Conservation (phyloP, 2,888 invertebrate genomes). For the Rhimphoctona megacephalus region DNA sequence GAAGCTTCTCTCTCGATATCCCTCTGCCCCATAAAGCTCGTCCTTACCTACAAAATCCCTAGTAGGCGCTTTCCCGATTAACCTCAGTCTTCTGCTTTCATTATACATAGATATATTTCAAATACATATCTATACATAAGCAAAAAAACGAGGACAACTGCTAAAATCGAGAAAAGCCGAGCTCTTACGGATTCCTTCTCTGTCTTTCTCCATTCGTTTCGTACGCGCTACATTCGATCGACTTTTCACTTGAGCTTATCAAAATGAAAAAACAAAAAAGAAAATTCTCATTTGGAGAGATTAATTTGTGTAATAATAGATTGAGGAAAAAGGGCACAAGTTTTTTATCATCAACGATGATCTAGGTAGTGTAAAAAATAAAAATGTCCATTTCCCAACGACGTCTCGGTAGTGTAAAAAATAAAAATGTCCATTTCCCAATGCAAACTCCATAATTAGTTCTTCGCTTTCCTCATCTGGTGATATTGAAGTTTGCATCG, state of each 20-base stretch:
- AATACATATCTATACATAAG: background rate
- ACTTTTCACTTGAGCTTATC: slow-evolving; percentile 3
- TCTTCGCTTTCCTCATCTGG: background rate
- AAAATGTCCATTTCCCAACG: no score
- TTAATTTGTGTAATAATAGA: slow-evolving; percentile 26
- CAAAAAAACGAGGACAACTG: slow-evolving; percentile 38
- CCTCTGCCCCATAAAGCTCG: slow-evolving; percentile 36
- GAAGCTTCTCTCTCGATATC: slow-evolving; percentile 29
- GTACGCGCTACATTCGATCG: slow-evolving; percentile 27
- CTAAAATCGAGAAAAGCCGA: slow-evolving; percentile 54
- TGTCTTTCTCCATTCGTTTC: slow-evolving; percentile 27
- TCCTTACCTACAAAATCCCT: slow-evolving; percentile 30
- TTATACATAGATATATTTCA: slow-evolving; percentile 28
- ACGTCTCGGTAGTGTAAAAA: background rate
- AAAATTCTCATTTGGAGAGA: slow-evolving; percentile 14
- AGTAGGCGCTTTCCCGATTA: slow-evolving; percentile 75
- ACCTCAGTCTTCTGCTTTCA: slow-evolving; percentile 76
- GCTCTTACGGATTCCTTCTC: slow-evolving; percentile 22
- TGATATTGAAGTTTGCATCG: background rate
- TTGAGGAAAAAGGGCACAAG: background rate
- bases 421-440: background rate
- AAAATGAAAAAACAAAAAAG: background rate
- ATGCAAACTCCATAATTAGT: background rate
- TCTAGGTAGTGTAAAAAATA: background rate
- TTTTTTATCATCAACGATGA: background rate